Conservation (phyloP, 2,888 invertebrate genomes). For the Chironomus tentans region DNA sequence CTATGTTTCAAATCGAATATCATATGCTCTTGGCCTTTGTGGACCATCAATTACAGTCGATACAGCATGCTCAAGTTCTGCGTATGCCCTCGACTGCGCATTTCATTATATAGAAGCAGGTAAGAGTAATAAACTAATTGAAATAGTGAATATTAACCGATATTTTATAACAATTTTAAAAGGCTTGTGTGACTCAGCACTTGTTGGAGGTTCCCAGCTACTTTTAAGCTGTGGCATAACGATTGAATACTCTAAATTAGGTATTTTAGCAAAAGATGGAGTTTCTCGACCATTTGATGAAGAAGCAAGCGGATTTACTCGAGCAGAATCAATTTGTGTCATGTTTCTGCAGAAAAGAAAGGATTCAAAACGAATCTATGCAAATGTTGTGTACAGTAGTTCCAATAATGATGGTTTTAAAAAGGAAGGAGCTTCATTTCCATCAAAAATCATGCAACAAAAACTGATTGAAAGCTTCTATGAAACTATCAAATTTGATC, state of each 20-base stretch:
- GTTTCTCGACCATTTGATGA: slow-evolving; percentile 26
- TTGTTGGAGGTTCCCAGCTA: too few relatives aligned
- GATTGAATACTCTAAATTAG: too few relatives aligned
- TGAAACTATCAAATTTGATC: slow-evolving; percentile 49
- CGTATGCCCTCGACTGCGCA: slow-evolving; percentile 76
- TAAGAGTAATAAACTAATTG: background rate
- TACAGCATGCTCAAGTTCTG: slow-evolving; percentile 91
- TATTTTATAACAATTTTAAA: too few relatives aligned
- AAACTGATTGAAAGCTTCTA: slow-evolving; percentile 45
- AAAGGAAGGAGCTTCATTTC: slow-evolving; percentile 33
- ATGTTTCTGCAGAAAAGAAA: slow-evolving; percentile 48
- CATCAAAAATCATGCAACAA: slow-evolving; percentile 34
- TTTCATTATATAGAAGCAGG: slow-evolving; percentile 51
- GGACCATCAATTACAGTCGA: slow-evolving; percentile 85
- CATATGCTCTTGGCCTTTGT: slow-evolving; percentile 78
- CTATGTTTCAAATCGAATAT: slow-evolving; percentile 72
- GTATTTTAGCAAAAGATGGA: too few relatives aligned
- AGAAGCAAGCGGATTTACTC: slow-evolving; percentile 51
- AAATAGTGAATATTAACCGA: too few relatives aligned
- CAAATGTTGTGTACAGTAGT: slow-evolving; percentile 52
- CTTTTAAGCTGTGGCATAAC: too few relatives aligned
- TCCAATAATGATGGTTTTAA: slow-evolving; percentile 48
- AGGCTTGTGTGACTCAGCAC: too few relatives aligned
- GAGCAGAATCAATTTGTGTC: slow-evolving; percentile 43
- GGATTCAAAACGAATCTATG: slow-evolving; percentile 51